Base-by-base conservation (phyloP, 1,140 invertebrate species). In the Drosophila ohnishii region DNA sequence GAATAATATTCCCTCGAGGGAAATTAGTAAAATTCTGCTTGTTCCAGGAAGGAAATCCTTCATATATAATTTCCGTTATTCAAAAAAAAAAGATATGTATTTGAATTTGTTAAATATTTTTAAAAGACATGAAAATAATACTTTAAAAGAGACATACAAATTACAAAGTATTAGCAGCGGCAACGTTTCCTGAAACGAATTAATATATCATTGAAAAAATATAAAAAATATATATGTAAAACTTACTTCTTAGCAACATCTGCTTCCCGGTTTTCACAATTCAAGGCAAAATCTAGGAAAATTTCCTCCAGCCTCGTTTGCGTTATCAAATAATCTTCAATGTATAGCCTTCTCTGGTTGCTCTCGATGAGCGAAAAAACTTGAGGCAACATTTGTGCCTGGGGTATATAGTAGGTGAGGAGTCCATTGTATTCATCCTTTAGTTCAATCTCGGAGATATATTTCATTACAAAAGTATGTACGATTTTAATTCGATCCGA, bases 221-320 rank as follows among this genome's bases (percentile, higher is more conserved):
- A 11, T 2, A 7, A 7, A 16, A 14, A n/a, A 7, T 2, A 25
- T 5, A 14, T 28, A 7, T 14, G 25, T 3, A 3, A 8, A 7
- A 34, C 32, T n/a, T 5, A 56, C 66, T 35, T 45, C 22, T 25
- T 32, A 2, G 1, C 6, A 2, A 37, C 7, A 32, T 14, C 28
- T 13, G 2, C 16, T 13, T 34, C n/a, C 8, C 28, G 8, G 19
- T 16, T 5, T 11, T 11, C 13, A 4, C 30, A 25, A 1, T 59
- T 42, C 1, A 51, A 22, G 0, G 93, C 93, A 64, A 94, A 94
- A 6, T 92, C 88, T 3, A 94, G 83, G 77, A 94, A 94, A 50
- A 97, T 95, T 92, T 97, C 96, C 90, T 97, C 96, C 22, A 97
- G 92, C 32, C 95, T 95, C 1, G 96, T 96, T 90, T 97, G 96